Base-by-base conservation (phyloP, 2,797 vertebrate genomes). In the Pampus argenteus region DNA sequence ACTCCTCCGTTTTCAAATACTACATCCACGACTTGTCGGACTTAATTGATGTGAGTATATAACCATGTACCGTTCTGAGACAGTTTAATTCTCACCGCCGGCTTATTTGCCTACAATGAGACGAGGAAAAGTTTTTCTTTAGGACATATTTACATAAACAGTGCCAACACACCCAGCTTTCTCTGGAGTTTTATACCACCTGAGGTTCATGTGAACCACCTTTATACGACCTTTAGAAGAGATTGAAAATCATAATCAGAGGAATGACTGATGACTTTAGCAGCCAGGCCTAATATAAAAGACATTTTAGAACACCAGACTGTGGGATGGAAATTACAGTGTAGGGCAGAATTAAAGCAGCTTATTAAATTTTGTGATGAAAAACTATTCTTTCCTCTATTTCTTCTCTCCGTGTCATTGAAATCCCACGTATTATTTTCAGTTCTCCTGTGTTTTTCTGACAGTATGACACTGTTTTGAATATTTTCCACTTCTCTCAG, bases 1-100 rank as follows among this genome's bases (percentile, higher is more conserved):
- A 99, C 83, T 95, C 97, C 66, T 98, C 98, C 0, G 96, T 99
- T 73, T 99, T 98, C 95, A 99, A 99, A 91, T 99, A 99, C 90
- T 99, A 99, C 83, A 97, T 99, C 91, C 97, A 99, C 10, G 98
- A 99, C 89, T 94, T 99, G 91, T 97, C 97, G 0, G 98, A 99
- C 91, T 88, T 99, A 93, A 98, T 98, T 77, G 98, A 99, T 45
- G 98, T 99, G 91, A 99, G 98, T 99, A 96, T 71, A 40, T 79
- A 74, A 50, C 50, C 23, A 6, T 23, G 4, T 14, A 47, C n/a
- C 63, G 66, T 29, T 31, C 34, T 56, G 50, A 73, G 14, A 66
- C 17, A 3, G 20, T 68, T 85, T 66, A 63, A 81, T 50, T 48
- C 54, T 47, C 29, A 57, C 63, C 29, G 50, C 49, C 48, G 66